Evolutionary conservation across 2,113 vertebrate species (phyloP), one percentile per base, ranked within the genome.

Genomic region (Colinus virginianus): DNA sequence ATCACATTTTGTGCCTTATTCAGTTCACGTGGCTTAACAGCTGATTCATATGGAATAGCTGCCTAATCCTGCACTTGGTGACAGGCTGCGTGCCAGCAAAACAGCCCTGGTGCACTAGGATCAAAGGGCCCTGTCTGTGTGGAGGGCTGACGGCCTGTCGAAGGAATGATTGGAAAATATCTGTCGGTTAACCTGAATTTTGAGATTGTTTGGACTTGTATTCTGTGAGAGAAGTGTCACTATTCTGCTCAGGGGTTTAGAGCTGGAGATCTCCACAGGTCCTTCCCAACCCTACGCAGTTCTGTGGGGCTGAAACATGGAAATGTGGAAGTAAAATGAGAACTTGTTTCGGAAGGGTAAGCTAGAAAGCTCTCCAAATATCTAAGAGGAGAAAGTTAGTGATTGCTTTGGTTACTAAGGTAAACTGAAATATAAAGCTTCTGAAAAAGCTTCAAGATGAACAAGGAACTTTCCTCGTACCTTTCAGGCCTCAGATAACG

Each of bases 1-100:
- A 91, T 94, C 92, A 83, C 53, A 55, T 92, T 91, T 93, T 92
- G 77, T 94, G 86, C 76, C 64, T 90, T 75, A 45, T 21, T 90
- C 69, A 42, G 78, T 95, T 94, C 93, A 96, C 19, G 3, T 97
- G 96, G 92, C 59, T 48, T 88, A 90, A 83, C 95, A 92, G 90
- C 93, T 96, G 96, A 95, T 95, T 90, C 53, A 45, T 68, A 51
- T 6, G 86, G 87, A 88, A 80, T 63, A 95, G 80, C 92, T 88
- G 30, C 77, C 49, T 96, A 94, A 95, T 94, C 92, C 78, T 90
- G 42, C 66, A 66, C 92, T 86, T 72, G 89, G 88, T 89, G 94
- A 92, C 91, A 76, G 94, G 90, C 85, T 48, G 19, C 13, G 9
- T 32, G 92, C 93, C 90, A 89, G 83, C 88, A 87, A 94, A 94